Conservation (phyloP, 1,140 invertebrate species). For the Stenopsyche tienmushanensis region DNA sequence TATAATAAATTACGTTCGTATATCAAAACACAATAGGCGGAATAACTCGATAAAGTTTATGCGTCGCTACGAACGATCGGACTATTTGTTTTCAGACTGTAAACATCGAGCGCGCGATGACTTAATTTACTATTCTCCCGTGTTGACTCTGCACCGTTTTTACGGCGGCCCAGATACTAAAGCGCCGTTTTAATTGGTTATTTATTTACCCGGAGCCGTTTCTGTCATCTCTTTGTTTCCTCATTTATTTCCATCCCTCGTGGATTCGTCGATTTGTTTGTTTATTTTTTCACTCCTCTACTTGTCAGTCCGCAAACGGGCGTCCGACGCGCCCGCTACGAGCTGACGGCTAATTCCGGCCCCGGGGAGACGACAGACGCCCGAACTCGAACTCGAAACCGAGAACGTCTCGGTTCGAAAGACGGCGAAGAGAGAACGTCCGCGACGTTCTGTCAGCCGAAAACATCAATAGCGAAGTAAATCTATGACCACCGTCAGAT, state of each 20-base stretch:
- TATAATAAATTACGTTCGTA: no score
- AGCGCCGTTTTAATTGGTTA: slow-evolving; percentile 13
- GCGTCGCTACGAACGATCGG: background rate
- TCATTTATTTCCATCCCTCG: slow-evolving; percentile 1
- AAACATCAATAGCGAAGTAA: no score
- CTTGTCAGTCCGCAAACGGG: slow-evolving; percentile 14
- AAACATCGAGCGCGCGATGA: background rate
- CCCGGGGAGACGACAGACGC: background rate
- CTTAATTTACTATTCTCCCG: background rate
- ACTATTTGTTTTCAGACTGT: background rate
- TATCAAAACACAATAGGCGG: no score
- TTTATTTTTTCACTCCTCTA: background rate
- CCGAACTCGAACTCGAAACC: background rate
- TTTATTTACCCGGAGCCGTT: slow-evolving; percentile 14
- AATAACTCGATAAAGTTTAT: no score
- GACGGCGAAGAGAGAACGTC: no score
- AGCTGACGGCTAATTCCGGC: slow-evolving; percentile 10
- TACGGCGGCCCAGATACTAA: background rate
- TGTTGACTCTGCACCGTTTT: background rate
- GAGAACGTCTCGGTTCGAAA: no score
- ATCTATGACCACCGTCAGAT: no score
- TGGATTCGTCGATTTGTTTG: slow-evolving; percentile 12
- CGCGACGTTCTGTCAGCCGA: no score
- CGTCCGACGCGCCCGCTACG: background rate
- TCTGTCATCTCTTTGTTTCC: slow-evolving; percentile 7